Evolutionary conservation across 2,797 vertebrate species (phyloP), one percentile per base, ranked within the genome.

Genomic region (Darevskia mixta): DNA sequence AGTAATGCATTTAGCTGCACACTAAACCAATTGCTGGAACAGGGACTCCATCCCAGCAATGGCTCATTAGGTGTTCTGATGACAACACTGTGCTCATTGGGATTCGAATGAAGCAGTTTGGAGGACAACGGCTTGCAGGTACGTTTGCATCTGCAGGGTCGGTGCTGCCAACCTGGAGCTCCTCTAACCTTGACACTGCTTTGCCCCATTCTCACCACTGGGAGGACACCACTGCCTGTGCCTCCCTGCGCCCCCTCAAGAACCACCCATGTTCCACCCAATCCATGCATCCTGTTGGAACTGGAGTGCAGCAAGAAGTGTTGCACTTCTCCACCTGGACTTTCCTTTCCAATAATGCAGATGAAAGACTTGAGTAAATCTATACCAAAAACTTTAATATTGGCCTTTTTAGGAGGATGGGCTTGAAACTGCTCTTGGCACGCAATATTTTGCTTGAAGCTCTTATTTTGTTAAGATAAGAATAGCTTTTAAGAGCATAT

Each of bases 401-500:
- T 76, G 43, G 58, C 45, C 25, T 23, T 80, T 87, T 85, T 27
- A 77, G 45, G 38, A 86, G 27, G 32, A 43, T 87, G 76, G 29
- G 18, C 61, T 76, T 58, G 69, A 73, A 64, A 32, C 27, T 72
- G 69, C n/a, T 66, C 76, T 45, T 87, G n/a, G 80, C 85, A 83
- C 32, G 25, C 41, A 82, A 8, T 2, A 41, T 79, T 83, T 83
- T 67, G 66, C 77, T 83, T 64, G 41, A 67, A 83, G 76, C 76
- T 32, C 45, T 83, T 90, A 41, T 69, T 92, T 90, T 85, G 3
- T 90, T 91, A 73, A 85, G 83, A 67, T 73, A 88, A 23, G 3
- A 18, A 67, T 90, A 35, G 90, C 87, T 93, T 94, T 91, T 90
- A 82, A 8, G 85, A 85, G 23, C 29, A 87, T 90, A 77, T 29